Evolutionary conservation across 2,797 vertebrate species (phyloP).

Genomic region (Meda fulgida): DNA sequence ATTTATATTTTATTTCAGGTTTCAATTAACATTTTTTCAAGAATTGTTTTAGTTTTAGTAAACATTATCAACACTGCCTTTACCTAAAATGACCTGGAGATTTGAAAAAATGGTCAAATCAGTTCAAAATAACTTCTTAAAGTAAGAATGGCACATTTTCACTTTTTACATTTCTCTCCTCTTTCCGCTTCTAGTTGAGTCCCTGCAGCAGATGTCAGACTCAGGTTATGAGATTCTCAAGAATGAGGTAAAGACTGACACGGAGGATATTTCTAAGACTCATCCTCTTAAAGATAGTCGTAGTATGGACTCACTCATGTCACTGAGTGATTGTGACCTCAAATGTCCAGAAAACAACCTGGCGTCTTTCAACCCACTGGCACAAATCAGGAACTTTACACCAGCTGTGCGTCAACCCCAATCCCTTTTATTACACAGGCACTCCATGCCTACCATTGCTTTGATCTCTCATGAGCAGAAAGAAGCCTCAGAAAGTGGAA

Average conservation of each 20-base stretch:
- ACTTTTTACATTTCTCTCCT: background rate
- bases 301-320: conserved; percentile 92
- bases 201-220: conserved; percentile 91
- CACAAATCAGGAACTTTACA: conserved; percentile 6
- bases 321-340: conserved; percentile 87
- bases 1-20: background rate
- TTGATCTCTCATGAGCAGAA: conserved; percentile 50
- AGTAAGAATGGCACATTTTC: background rate
- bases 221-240: conserved; percentile 94
- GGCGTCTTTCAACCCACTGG: conserved; percentile 55
- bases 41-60: background rate
- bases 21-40: background rate
- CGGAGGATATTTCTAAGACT: conserved; percentile 60
- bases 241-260: conserved; percentile 86
- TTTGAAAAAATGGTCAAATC: background rate
- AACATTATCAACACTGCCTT: no score
- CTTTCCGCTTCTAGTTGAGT: conserved; percentile 76
- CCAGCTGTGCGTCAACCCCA: conserved; percentile 56
- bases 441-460: conserved; percentile 83
- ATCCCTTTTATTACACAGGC: conserved; percentile 79
- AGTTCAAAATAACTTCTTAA: background rate
- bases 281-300: conserved; percentile 80
- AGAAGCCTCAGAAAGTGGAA: conserved; percentile 81
- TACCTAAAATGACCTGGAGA: background rate
- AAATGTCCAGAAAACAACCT: conserved; percentile 75